A percentile compares a stretch with the other conserved stretches of the same genome.
Conservation (phyloP, 2,888 invertebrate species). For the Euspilapteryx auroguttella region DNA sequence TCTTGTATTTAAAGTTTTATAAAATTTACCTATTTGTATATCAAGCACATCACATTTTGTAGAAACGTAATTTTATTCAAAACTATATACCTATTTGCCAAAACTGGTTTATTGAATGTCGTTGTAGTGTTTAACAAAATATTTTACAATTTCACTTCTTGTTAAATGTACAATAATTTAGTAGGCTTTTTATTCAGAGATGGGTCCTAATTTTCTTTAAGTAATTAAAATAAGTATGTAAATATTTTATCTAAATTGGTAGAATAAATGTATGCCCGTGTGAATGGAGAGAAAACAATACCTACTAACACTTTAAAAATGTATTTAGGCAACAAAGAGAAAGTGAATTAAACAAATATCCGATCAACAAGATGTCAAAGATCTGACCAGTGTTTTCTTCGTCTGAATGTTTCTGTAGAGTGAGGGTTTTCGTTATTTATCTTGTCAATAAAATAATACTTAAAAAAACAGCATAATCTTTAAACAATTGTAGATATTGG, state of each 20-base stretch:
- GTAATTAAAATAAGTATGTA: conserved; percentile 1
- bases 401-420: too few relatives aligned
- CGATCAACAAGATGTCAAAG: too few relatives aligned
- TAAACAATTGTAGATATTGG: not conserved
- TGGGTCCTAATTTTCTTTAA: not conserved
- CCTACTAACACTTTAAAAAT: too few relatives aligned
- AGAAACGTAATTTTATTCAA: conserved; percentile 1
- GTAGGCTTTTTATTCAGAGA: not conserved
- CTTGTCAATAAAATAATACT: too few relatives aligned
- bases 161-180: not conserved
- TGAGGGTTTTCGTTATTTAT: too few relatives aligned
- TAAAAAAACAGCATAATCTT: too few relatives aligned
- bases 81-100: not conserved
- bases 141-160: too few relatives aligned
- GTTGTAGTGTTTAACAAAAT: not conserved
- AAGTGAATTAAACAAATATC: too few relatives aligned
- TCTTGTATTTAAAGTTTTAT: conserved; percentile 9
- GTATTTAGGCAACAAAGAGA: too few relatives aligned
- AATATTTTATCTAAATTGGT: conserved; percentile 2
- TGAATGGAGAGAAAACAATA: too few relatives aligned
- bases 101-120: not conserved
- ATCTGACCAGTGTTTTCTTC: too few relatives aligned
- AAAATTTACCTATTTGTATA: conserved; percentile 13
- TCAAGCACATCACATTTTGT: conserved; percentile 13
- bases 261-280: conserved; percentile 4